Base-by-base conservation (phyloP, 2,888 invertebrate species). In the Coenonympha arcania region DNA sequence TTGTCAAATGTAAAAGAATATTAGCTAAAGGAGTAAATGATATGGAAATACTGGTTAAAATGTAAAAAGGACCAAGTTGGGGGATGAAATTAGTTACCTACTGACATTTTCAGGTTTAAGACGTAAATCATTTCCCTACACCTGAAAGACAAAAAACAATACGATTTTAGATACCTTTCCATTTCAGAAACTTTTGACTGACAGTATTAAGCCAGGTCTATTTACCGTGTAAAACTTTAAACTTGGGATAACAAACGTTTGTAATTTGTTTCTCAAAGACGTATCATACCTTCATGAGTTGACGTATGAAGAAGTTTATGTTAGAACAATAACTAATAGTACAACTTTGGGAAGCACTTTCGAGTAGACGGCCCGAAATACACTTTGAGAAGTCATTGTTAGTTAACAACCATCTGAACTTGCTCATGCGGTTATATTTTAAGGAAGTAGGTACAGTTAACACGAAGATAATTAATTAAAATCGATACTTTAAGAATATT, bases 191-290 rank as follows among this genome's bases (percentile, higher is more conserved):
- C 22, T 22, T 24, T 22, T 39, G 39, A 40, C n/a, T 19, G 19
- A 13, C 18, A n/a, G 6, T 18, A 41, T n/a, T 28, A 26, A 41
- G 28, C 41, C 4, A 8, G n/a, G 18, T 41, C 19, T 30, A 16
- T 13, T 6, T n/a, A 30, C 24, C 15, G 24, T 8, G 19, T 41
- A 18, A 6, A 28, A 41, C 28, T 28, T 41, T n/a, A 39, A 18
- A 8, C 3, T 16, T 15, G 22, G 24, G 24, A 30, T 41, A 19
- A 19, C 28, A 30, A 30, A 41, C 28, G 30, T 15, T 41, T 41
- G 41, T 39, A 6, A 19, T 15, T 41, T 41, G 41, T 39, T 8
- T 41, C 28, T 28, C 41, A 41, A 41, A 41, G 41, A n/a, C 16
- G 16, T 11, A 9, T 30, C 41, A 26, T 6, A 41, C 11, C 15